Conservation (phyloP, 1,140 invertebrate genomes). For the Hycleus cichorii region DNA sequence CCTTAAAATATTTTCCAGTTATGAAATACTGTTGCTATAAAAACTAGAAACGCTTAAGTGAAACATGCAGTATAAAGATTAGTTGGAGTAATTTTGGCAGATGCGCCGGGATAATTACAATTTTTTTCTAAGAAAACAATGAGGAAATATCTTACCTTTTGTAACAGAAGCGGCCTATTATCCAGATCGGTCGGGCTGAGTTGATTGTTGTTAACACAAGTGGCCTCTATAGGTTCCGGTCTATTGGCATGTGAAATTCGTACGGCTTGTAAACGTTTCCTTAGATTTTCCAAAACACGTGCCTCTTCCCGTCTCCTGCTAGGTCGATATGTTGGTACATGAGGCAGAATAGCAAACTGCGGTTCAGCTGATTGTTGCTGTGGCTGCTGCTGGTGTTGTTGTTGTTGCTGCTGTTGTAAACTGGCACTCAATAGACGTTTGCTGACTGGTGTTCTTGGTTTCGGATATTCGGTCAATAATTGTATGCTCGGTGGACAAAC, state of each 20-base stretch:
- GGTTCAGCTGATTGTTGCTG: conserved; percentile 25
- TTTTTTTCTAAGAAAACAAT: too few relatives aligned
- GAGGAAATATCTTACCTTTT: conserved; percentile 34
- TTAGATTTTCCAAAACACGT: conserved; percentile 38
- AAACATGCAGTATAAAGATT: too few relatives aligned
- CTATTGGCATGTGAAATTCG: conserved; percentile 34
- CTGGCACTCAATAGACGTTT: conserved; percentile 28
- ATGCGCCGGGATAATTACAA: too few relatives aligned
- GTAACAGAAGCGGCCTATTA: conserved; percentile 38
- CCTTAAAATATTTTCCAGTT: too few relatives aligned
- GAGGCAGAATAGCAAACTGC: conserved; percentile 34
- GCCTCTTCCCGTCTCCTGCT: conserved; percentile 40
- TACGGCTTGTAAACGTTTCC: conserved; percentile 36
- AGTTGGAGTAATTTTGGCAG: too few relatives aligned
- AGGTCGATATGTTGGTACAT: conserved; percentile 34
- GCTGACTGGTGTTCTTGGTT: conserved; percentile 30
- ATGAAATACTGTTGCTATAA: too few relatives aligned
- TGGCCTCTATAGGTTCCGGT: conserved; percentile 27
- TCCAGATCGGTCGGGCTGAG: conserved; percentile 32
- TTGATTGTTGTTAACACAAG: conserved; percentile 29
- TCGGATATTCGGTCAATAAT: conserved; percentile 27
- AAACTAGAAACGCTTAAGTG: too few relatives aligned
- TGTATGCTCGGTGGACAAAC: conserved; percentile 32
- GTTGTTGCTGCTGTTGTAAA: conserved; percentile 16
- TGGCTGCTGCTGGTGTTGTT: conserved; percentile 9